These are phyloP conservation scores for Otocyon megalotis DNA, from an alignment of 2,113 vertebrate genomes.

Conservation along the genomic window DNA sequence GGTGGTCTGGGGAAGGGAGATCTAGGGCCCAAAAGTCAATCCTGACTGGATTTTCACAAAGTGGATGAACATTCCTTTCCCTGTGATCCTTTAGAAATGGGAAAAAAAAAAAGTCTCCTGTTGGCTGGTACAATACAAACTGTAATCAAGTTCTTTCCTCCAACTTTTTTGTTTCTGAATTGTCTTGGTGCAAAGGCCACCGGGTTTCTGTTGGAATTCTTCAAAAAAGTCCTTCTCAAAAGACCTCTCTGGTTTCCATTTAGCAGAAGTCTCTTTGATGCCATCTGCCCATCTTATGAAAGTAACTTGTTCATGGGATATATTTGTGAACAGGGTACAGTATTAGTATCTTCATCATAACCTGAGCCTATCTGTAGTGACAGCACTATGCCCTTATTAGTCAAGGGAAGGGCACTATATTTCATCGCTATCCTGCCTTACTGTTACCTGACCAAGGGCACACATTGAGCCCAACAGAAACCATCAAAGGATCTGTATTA, in stretches of 20 bases:
- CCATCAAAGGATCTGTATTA: background rate
- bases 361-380: background rate
- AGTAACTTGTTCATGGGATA: background rate
- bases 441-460: background rate
- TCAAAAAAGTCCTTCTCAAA: background rate
- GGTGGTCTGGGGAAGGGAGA: background rate
- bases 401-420: accelerated
- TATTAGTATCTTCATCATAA: background rate
- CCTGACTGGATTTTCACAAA: background rate
- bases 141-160: background rate
- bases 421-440: background rate
- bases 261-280: background rate
- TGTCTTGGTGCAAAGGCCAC: background rate
- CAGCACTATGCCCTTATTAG: accelerated
- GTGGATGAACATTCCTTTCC: background rate
- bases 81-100: background rate
- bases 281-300: background rate
- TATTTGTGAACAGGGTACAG: background rate
- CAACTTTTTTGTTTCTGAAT: background rate
- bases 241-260: background rate
- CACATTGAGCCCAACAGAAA: background rate
- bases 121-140: background rate
- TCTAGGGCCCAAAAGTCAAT: background rate
- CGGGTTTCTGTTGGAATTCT: background rate
- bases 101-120: background rate